Conservation (phyloP, 2,797 vertebrate species). For the Myiothlypis coronata region DNA sequence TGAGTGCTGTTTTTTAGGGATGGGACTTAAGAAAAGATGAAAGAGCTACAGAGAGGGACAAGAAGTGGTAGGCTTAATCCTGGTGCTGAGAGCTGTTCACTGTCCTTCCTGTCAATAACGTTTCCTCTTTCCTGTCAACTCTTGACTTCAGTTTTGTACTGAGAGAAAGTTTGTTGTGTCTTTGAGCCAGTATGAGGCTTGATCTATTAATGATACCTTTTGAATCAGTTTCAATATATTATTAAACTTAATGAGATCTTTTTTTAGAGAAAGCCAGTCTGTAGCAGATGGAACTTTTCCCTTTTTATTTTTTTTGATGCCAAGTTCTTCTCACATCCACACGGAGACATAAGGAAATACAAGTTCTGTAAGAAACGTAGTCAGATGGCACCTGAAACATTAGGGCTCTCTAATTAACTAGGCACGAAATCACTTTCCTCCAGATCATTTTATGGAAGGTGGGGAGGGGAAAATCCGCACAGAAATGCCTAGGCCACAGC, state of each 20-base stretch:
- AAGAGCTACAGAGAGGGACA: neutral
- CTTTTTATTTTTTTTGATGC: neutral
- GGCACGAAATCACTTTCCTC: neutral
- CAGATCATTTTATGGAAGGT: neutral
- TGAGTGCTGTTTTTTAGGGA: neutral
- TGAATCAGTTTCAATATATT: neutral
- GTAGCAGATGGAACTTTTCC: neutral
- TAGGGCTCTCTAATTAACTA: neutral
- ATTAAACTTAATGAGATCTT: neutral
- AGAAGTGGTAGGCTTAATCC: neutral
- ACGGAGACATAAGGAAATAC: neutral
- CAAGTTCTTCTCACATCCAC: neutral
- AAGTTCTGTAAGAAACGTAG: neutral
- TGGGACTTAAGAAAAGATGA: neutral
- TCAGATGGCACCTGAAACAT: neutral
- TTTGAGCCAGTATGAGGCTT: neutral
- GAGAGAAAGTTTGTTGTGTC: neutral
- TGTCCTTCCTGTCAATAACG: neutral
- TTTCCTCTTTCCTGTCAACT: neutral
- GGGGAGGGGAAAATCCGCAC: fast-evolving
- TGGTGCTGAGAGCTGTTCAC: neutral
- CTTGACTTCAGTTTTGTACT: neutral
- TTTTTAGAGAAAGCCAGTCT: neutral
- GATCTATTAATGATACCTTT: constrained; percentile 16
- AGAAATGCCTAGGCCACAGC: neutral